phyloP scores from a whole-genome alignment of 2,797 vertebrate species.

The Carcharodon carcharias region DNA sequence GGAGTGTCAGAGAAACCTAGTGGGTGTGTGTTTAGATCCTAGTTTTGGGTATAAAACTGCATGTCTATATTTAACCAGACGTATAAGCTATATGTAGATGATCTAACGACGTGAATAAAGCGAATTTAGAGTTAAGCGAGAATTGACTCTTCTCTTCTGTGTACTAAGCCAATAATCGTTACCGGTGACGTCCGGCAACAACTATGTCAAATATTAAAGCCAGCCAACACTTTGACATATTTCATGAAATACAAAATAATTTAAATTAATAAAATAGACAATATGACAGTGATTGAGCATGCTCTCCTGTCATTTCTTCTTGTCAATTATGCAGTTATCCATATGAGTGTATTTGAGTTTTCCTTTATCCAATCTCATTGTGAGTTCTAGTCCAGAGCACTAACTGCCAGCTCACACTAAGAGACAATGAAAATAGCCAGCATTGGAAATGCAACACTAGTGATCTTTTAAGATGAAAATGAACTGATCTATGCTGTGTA shows the following conservation, averaged over 20 bases:
- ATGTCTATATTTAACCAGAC: no score
- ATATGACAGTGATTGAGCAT: not conserved
- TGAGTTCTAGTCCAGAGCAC: not conserved
- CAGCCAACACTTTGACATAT: not conserved
- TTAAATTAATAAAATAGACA: not conserved
- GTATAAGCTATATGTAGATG: no score
- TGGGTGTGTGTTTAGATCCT: no score
- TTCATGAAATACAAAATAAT: not conserved
- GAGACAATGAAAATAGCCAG: not conserved
- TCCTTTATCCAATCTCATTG: not conserved
- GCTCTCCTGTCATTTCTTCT: not conserved
- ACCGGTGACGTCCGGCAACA: no score
- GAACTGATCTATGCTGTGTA: not conserved
- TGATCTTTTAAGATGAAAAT: not conserved
- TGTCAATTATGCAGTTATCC: not conserved
- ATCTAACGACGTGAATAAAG: no score
- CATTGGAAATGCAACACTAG: not conserved
- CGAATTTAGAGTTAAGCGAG: no score
- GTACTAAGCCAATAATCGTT: no score
- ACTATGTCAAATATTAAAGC: not conserved
- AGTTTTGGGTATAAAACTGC: no score
- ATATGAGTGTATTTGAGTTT: not conserved
- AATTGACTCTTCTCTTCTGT: no score
- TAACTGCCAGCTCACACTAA: not conserved
- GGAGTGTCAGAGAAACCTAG: no score